Evolutionary conservation across 2,113 vertebrate genomes (phyloP), one percentile per base, ranked within the genome.

Genomic region (Chinchilla lanigera): DNA sequence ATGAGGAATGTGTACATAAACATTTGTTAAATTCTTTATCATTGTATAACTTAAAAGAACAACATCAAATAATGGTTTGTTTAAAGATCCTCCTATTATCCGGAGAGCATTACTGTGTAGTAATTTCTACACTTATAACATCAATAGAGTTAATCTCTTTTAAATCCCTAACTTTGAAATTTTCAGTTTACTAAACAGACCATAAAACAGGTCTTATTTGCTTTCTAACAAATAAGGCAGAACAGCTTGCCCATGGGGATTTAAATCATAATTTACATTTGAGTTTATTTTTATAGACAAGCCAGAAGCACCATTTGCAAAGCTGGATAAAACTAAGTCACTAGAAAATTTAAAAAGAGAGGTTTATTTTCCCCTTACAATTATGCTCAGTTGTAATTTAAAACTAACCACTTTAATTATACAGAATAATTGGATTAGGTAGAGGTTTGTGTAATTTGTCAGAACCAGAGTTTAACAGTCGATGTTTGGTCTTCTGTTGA

Each of bases 391-490:
- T 93, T 92, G 96, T 97, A 98, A 98, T 97, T 97, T 95, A 98
- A 97, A 98, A 96, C 95, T 91, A 98, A 86, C 96, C 97, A 92
- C 93, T 94, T 96, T 98, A 98, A 98, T 98, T 98, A 97, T 65
- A 67, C 87, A 92, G 96, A 86, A 96, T 98, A 98, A 98, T 97
- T 98, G 94, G 86, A 97, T 98, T 98, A 96, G 95, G 61, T 41
- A 85, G 97, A 94, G 67, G 91, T 96, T 97, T 69, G 50, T 77
- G 22, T 96, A 89, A 85, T 95, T 98, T 95, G 17, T 94, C 35
- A 7, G 97, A 89, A 96, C 96, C 93, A 89, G 95, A 97, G 95
- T 86, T 93, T 95, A 98, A 96, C 94, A 98, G 96, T 81, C 90
- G 56, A 97, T 93, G 85, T 94, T 96, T 98, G 75, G 41, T 90